These are phyloP conservation scores for Dorcus parallelipipedus DNA, from an alignment of 2,888 invertebrate genomes.

Conservation along the genomic window DNA sequence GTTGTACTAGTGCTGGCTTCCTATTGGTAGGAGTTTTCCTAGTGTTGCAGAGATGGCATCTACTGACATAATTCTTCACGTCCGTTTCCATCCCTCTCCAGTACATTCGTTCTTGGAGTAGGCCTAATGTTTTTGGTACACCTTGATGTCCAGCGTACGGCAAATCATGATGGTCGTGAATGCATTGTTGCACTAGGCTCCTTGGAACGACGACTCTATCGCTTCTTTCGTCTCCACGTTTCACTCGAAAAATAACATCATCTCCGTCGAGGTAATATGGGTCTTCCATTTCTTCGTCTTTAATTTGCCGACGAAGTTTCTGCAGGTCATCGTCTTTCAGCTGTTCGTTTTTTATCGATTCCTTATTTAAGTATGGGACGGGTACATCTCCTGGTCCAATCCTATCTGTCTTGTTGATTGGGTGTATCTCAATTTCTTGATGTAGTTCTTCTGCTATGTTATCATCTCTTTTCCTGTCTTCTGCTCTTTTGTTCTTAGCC, in stretches of 20 bases:
- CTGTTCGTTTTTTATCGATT: too few relatives aligned
- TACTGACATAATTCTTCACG: constrained; percentile 23
- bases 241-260: constrained; percentile 13
- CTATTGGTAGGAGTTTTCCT: constrained; percentile 27
- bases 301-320: too few relatives aligned
- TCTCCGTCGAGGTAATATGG: constrained; percentile 13
- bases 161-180: constrained; percentile 28
- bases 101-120: constrained; percentile 25
- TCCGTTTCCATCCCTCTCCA: constrained; percentile 29
- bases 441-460: too few relatives aligned
- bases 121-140: constrained; percentile 28
- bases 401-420: too few relatives aligned
- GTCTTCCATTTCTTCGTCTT: background rate
- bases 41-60: constrained; percentile 30
- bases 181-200: constrained; percentile 12
- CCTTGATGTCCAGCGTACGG: constrained; percentile 31
- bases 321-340: too few relatives aligned
- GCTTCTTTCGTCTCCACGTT: background rate
- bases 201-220: constrained; percentile 18
- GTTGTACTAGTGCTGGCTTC: constrained; percentile 23
- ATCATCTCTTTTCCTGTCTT: too few relatives aligned
- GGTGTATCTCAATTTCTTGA: too few relatives aligned
- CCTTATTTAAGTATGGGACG: too few relatives aligned
- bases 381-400: too few relatives aligned
- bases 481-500: too few relatives aligned